These are phyloP conservation scores for Chlorocebus sabaeus DNA, from an alignment of 2,113 vertebrate genomes.

Conservation along the genomic window DNA sequence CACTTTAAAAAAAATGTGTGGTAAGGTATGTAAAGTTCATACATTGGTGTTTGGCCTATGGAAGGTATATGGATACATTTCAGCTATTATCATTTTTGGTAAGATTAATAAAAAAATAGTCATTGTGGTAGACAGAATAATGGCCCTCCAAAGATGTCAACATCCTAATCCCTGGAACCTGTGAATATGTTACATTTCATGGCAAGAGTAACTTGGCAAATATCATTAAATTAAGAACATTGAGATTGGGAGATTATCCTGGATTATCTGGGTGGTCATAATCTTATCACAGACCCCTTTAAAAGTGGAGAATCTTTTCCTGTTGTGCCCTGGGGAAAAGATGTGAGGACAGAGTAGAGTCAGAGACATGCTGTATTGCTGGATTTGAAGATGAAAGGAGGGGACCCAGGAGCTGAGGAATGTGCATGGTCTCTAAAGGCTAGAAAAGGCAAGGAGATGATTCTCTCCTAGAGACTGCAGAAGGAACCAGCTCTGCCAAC, in stretches of 20 bases:
- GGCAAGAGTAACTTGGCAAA: neutral
- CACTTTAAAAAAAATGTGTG: neutral
- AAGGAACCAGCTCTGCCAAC: neutral
- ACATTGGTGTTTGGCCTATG: neutral
- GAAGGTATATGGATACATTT: neutral
- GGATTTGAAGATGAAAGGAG: neutral
- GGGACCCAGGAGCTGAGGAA: neutral
- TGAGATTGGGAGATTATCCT: neutral
- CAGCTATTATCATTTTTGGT: neutral
- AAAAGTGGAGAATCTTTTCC: neutral
- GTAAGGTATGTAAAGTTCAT: neutral
- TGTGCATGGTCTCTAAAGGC: neutral
- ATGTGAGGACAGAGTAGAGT: neutral
- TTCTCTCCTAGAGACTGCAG: neutral
- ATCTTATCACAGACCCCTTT: neutral
- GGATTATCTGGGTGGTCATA: neutral
- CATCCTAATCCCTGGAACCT: neutral
- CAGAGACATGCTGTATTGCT: neutral
- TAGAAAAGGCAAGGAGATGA: neutral
- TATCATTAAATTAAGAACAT: neutral
- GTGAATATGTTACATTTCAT: neutral
- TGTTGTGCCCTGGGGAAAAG: neutral
- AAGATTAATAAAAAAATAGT: neutral
- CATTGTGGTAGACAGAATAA: neutral
- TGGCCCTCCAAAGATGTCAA: neutral